phyloP scores from a whole-genome alignment of 2,797 vertebrate species.

The Threskiornis aethiopicus region DNA sequence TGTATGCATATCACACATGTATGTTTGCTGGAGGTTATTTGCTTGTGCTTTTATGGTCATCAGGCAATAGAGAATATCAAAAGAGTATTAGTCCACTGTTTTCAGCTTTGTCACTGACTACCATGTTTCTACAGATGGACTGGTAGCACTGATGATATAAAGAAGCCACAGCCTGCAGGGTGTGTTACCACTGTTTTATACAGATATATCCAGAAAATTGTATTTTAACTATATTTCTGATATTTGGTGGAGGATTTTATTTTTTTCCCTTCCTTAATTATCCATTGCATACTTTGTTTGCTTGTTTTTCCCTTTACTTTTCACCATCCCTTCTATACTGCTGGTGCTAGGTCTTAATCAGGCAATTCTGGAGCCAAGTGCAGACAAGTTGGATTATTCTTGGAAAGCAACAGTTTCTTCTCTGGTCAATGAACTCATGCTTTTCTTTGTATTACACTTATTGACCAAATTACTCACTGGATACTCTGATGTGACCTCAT shows the following conservation, averaged over 20 bases:
- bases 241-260: neutral
- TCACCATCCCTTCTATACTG: accelerated
- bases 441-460: neutral
- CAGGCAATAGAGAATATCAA: neutral
- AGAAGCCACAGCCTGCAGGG: accelerated
- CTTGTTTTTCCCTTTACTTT: neutral
- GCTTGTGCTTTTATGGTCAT: neutral
- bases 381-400: neutral
- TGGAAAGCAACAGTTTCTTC: neutral
- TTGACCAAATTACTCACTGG: neutral
- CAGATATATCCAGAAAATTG: neutral
- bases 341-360: neutral
- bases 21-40: neutral
- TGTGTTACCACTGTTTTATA: neutral
- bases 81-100: neutral
- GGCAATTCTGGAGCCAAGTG: neutral
- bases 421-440: neutral
- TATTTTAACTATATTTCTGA: neutral
- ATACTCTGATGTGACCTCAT: neutral
- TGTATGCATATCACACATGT: neutral
- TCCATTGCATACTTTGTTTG: neutral
- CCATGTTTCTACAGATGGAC: neutral
- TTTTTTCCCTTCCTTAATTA: neutral
- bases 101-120: neutral
- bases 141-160: neutral